Percentiles rank a stretch among this genome's conserved stretches.
Conservation (phyloP, 2,113 vertebrate species). For the Gopherus evgoodei region DNA sequence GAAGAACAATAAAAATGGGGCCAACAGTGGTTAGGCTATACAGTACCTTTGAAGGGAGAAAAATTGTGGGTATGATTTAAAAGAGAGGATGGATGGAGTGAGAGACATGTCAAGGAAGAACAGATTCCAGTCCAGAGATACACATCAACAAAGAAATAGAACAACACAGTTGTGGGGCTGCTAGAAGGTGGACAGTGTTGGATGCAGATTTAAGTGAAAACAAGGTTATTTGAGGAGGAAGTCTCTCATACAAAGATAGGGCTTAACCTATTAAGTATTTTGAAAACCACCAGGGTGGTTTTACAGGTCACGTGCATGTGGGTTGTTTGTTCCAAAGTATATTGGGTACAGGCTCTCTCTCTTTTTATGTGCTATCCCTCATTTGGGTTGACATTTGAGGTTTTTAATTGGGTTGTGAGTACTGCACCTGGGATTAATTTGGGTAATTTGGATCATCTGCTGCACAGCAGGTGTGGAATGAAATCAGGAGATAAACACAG, state of each 20-base stretch:
- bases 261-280: background rate
- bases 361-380: background rate
- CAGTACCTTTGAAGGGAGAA: background rate
- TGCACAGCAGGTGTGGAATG: background rate
- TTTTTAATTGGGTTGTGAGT: background rate
- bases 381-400: background rate
- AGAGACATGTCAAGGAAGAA: background rate
- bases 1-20: background rate
- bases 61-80: background rate
- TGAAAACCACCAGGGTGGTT: background rate
- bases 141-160: background rate
- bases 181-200: background rate
- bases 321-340: background rate
- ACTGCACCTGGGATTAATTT: background rate
- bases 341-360: background rate
- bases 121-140: background rate
- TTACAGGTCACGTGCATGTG: background rate
- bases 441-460: background rate
- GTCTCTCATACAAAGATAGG: background rate
- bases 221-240: background rate
- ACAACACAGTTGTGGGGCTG: background rate
- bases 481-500: background rate
- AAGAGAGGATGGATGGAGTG: background rate
- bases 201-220: background rate
- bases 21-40: background rate